Conservation (phyloP, 2,113 vertebrate genomes). For the Pedetes capensis region DNA sequence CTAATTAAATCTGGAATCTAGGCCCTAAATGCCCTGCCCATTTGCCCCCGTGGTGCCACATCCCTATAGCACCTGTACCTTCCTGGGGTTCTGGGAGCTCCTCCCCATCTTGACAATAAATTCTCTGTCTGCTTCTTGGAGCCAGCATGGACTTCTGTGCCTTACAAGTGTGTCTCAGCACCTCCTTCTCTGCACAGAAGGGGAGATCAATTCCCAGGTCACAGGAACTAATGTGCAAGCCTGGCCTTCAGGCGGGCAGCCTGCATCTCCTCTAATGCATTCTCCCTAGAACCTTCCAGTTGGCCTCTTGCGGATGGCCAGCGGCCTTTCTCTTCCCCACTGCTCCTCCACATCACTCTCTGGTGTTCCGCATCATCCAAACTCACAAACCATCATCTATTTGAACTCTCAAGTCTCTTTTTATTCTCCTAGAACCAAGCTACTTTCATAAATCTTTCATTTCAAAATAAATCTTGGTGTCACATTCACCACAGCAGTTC, state of each 20-base stretch:
- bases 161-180: not conserved
- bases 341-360: not conserved
- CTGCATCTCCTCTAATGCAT: fast-evolving
- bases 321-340: not conserved
- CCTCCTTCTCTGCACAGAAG: not conserved
- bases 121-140: not conserved
- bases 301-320: not conserved
- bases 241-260: not conserved
- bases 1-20: not conserved
- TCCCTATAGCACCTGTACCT: not conserved
- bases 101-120: not conserved
- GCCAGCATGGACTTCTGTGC: not conserved
- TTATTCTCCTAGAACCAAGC: not conserved
- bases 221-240: not conserved
- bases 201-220: not conserved
- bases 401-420: slow-evolving; percentile 22
- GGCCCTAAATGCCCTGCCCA: not conserved
- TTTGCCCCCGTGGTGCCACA: not conserved
- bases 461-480: slow-evolving; percentile 53
- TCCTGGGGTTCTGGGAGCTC: not conserved
- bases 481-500: slow-evolving; percentile 44
- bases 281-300: not conserved
- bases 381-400: not conserved
- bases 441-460: slow-evolving; percentile 57
- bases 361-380: not conserved